Evolutionary conservation across 2,888 invertebrate species (phyloP).

Genomic region (Hemicrepidius hirtus): DNA sequence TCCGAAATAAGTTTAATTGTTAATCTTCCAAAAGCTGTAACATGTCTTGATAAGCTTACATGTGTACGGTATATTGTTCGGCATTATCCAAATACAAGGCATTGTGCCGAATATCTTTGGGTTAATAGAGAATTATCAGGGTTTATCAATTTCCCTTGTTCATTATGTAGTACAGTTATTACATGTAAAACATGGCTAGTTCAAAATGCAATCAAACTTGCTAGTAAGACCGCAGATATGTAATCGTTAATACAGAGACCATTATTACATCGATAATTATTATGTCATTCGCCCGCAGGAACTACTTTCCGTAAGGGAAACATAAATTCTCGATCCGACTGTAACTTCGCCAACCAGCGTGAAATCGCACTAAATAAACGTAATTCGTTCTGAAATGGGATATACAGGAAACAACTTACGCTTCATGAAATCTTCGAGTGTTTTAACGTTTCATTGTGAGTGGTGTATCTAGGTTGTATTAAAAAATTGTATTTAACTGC

Average conservation of each 20-base stretch:
- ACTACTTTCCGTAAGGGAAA: slow-evolving; percentile 11
- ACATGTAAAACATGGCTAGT: neutral
- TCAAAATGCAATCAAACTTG: slow-evolving; percentile 11
- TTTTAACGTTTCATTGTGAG: neutral
- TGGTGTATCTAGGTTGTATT: neutral
- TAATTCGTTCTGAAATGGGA: slow-evolving; percentile 6
- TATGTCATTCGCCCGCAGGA: slow-evolving; percentile 2
- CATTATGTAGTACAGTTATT: neutral
- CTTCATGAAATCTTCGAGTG: slow-evolving; percentile 2
- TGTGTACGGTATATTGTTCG: too few relatives aligned
- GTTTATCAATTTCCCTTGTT: neutral
- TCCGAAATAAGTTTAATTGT: too few relatives aligned
- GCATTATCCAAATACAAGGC: too few relatives aligned
- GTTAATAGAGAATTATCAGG: neutral
- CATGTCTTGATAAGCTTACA: too few relatives aligned
- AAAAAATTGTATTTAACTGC: too few relatives aligned
- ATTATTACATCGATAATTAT: slow-evolving; percentile 8
- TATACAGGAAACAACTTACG: slow-evolving; percentile 3
- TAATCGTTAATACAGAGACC: neutral
- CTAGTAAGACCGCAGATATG: neutral
- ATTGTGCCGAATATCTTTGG: too few relatives aligned
- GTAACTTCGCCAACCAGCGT: neutral
- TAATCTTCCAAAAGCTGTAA: too few relatives aligned
- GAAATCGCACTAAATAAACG: slow-evolving; percentile 6
- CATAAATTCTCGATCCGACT: neutral